phyloP scores from a whole-genome alignment of 1,140 invertebrate genomes.

The Drosophila orena region DNA sequence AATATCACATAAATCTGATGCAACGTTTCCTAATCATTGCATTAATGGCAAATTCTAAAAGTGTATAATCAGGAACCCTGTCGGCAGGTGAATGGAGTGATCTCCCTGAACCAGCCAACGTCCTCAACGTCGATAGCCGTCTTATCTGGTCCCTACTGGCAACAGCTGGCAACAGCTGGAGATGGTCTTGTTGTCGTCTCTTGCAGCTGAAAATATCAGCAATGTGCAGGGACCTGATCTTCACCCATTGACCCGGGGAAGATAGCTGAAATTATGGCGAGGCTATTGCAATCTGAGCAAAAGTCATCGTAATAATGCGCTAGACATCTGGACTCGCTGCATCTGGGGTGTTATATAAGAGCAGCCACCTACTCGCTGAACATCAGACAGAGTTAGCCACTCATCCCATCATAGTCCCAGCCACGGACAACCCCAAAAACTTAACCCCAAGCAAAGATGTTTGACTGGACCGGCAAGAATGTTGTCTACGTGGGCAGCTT shows the following conservation, averaged over 20 bases:
- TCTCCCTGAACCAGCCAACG: constrained; percentile 36
- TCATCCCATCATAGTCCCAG: constrained; percentile 1
- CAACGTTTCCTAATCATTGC: constrained; percentile 27
- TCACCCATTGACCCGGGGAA: constrained; percentile 2
- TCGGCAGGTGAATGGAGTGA: constrained; percentile 22
- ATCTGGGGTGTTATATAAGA: constrained; percentile 33
- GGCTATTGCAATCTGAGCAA: constrained; percentile 29
- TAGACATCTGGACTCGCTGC: constrained; percentile 22
- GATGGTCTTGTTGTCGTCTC: constrained; percentile 32
- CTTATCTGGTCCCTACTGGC: constrained; percentile 47
- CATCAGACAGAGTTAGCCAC: constrained; percentile 27
- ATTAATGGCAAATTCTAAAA: constrained; percentile 3
- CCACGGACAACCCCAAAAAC: too few relatives aligned
- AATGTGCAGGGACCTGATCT: constrained; percentile 30
- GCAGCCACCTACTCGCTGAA: neutral
- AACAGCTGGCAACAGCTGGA: constrained; percentile 43
- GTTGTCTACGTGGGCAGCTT: constrained; percentile 74
- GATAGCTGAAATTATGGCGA: constrained; percentile 1
- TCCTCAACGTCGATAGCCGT: constrained; percentile 26
- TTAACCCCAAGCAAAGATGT: constrained; percentile 51
- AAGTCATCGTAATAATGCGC: constrained; percentile 3
- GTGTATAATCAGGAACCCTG: constrained; percentile 1
- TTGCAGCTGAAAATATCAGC: constrained; percentile 20
- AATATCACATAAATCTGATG: constrained; percentile 16
- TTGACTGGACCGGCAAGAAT: constrained; percentile 75